phyloP scores from a whole-genome alignment of 2,113 vertebrate genomes.

The Rhinoderma darwinii region DNA sequence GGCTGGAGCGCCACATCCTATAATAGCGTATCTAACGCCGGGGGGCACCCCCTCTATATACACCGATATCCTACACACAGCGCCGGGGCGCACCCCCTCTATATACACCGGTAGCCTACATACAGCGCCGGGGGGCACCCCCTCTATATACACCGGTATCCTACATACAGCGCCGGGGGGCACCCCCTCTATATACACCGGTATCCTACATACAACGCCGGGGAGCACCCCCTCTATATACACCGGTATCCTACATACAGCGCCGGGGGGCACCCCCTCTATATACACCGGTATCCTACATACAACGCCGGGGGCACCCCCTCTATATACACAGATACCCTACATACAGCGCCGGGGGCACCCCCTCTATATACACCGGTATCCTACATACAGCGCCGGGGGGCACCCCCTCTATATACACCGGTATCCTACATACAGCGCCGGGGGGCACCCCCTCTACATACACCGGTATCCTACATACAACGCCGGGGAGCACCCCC shows the following conservation, averaged over 20 bases:
- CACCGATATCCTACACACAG: too few relatives aligned
- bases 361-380: not conserved
- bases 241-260: not conserved
- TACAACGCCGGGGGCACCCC: not conserved
- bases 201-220: not conserved
- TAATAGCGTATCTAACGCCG: not conserved
- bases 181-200: not conserved
- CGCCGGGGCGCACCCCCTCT: not conserved
- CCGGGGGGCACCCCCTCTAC: not conserved
- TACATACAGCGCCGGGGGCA: not conserved
- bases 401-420: not conserved
- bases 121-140: not conserved
- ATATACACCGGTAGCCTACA: not conserved
- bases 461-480: not conserved
- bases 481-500: not conserved
- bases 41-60: not conserved
- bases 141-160: not conserved
- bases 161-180: not conserved
- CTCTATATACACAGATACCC: too few relatives aligned
- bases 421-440: not conserved
- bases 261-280: not conserved
- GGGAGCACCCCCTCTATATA: not conserved
- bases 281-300: not conserved
- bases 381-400: not conserved
- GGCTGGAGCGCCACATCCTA: not conserved